phyloP scores from a whole-genome alignment of 35 echinoderm and acorn worm genomes.

The Ophiothrix spiculata region DNA sequence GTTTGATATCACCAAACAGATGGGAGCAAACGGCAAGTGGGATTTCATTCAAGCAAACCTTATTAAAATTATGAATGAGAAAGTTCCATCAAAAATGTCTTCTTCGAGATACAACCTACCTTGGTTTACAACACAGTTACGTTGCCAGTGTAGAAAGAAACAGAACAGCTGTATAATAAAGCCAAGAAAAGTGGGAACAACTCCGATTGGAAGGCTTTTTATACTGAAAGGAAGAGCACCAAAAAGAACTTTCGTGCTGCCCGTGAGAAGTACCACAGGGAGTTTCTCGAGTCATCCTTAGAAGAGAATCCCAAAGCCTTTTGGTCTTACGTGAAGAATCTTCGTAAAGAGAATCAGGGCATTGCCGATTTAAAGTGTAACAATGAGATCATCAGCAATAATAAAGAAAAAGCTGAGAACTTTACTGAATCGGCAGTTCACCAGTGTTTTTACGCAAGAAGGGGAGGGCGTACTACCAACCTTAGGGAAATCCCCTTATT shows the following conservation, averaged over 20 bases:
- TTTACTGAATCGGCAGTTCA: slow-evolving; percentile 27
- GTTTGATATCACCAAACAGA: background rate
- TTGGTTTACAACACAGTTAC: slow-evolving; percentile 21
- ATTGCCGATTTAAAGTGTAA: background rate
- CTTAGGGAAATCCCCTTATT: no score
- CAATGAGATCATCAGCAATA: background rate
- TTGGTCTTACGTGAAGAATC: background rate
- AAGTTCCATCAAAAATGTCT: background rate
- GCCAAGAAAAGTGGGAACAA: background rate
- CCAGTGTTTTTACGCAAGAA: slow-evolving; percentile 28
- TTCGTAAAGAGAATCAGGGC: background rate
- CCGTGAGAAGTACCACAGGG: background rate
- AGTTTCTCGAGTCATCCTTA: background rate
- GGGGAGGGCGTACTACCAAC: background rate
- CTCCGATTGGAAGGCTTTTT: slow-evolving; percentile 4
- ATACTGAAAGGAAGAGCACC: background rate
- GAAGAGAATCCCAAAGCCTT: background rate
- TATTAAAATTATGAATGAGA: background rate
- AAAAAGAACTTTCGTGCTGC: background rate
- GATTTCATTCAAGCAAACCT: background rate
- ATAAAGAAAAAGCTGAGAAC: background rate
- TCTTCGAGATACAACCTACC: slow-evolving; percentile 32
- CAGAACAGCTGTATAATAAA: slow-evolving; percentile 18
- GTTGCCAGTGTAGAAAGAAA: background rate
- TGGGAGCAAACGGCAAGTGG: slow-evolving; percentile 7